A percentile compares a stretch with the other conserved stretches of the same genome.
Conservation (phyloP, 2,113 vertebrate species). For the Cyanoderma ruficeps region DNA sequence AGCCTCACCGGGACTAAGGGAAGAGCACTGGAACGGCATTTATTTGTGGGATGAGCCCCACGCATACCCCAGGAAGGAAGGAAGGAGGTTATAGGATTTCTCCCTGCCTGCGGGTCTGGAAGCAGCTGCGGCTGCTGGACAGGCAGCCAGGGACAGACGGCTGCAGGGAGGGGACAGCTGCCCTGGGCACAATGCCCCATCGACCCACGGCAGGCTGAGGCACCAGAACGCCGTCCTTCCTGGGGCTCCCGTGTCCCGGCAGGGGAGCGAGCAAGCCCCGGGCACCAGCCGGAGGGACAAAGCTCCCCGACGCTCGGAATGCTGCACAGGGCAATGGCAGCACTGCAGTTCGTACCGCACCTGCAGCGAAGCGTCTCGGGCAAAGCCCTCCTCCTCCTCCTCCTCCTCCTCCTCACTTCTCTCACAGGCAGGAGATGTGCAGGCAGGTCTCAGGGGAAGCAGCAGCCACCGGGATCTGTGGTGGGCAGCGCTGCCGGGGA, state of each 20-base stretch:
- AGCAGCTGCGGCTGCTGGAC: fast-evolving
- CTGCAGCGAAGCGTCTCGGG: not conserved
- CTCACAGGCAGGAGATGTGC: not conserved
- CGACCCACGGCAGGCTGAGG: not conserved
- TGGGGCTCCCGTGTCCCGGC: fast-evolving
- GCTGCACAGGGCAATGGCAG: not conserved
- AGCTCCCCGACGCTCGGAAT: not conserved
- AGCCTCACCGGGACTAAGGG: not conserved
- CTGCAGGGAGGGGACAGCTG: not conserved
- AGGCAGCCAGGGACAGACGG: not conserved
- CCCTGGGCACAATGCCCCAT: not conserved
- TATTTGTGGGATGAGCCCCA: not conserved
- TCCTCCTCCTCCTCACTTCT: not conserved
- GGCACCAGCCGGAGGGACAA: not conserved
- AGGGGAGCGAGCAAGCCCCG: not conserved
- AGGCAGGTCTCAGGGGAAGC: not conserved
- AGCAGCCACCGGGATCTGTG: fast-evolving
- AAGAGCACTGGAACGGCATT: not conserved
- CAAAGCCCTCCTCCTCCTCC: not conserved
- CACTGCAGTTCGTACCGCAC: not conserved
- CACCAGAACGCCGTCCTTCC: fast-evolving
- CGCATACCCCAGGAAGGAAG: not conserved
- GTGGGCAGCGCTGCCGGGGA: not conserved
- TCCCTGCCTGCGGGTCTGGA: not conserved
- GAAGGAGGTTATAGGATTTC: not conserved